Percentiles rank a stretch among this genome's conserved stretches.
These are phyloP conservation scores for Onychorhynchus coronatus DNA, from an alignment of 2,113 vertebrate genomes.

Conservation along the genomic window DNA sequence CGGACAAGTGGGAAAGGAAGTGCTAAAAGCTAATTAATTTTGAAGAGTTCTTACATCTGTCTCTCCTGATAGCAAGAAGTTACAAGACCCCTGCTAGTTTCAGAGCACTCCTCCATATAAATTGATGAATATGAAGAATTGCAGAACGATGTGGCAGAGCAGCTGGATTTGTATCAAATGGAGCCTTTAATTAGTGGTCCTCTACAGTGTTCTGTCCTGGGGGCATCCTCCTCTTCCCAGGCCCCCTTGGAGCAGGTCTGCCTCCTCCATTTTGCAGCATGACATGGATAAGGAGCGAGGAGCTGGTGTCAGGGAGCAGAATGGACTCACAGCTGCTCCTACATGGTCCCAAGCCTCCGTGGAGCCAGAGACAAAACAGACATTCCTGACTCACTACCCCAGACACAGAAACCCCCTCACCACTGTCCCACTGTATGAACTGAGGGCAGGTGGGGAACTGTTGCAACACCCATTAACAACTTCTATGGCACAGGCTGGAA, in stretches of 20 bases:
- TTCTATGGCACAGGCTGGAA: background rate
- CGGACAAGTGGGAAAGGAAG: background rate
- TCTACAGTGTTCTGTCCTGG: background rate
- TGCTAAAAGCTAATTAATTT: slow-evolving; percentile 50
- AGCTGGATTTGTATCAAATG: background rate
- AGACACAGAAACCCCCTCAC: background rate
- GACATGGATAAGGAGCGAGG: background rate
- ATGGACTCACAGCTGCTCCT: background rate
- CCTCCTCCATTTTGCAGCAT: background rate
- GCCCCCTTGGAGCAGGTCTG: background rate
- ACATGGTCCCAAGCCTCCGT: background rate
- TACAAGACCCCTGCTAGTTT: slow-evolving; percentile 3
- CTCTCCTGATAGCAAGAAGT: slow-evolving; percentile 30
- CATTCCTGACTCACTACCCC: rapidly evolving
- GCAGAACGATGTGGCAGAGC: background rate
- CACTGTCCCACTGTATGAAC: rapidly evolving
- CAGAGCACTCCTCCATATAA: background rate
- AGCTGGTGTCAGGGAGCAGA: background rate
- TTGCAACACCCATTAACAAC: background rate
- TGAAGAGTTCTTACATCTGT: slow-evolving; percentile 34
- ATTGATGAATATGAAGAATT: slow-evolving; percentile 8
- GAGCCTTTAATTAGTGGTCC: background rate
- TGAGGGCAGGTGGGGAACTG: background rate
- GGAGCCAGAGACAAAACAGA: background rate
- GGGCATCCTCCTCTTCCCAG: background rate